Evolutionary conservation across 2,113 vertebrate species (phyloP), one percentile per base, ranked within the genome.

Genomic region (Oncorhynchus mykiss): DNA sequence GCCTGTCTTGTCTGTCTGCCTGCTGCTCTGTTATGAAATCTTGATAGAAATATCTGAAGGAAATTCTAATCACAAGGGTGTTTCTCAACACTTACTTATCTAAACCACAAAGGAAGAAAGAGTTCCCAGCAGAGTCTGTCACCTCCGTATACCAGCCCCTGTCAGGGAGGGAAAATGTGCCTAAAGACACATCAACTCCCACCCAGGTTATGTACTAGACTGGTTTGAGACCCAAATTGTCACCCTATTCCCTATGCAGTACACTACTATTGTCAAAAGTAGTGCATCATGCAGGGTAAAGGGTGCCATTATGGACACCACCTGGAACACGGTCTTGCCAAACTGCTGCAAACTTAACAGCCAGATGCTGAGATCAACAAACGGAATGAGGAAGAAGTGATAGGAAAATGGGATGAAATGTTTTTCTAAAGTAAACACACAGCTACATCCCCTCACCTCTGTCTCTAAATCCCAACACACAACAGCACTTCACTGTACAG

Each of bases 41-140:
- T 95, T 96, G 95, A 95, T 96, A 95, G 95, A 95, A 96, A 95
- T 96, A 96, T 97, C 95, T 96, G 92, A 97, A 92, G 91, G 94
- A 95, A 94, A 95, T 96, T 95, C 95, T 98, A 96, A 98, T 97
- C 95, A 97, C 94, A 96, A 93, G 92, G 93, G 95, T 95, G 95
- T 93, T 62, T 93, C 94, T 94, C 94, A 93, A 92, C 94, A 90
- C 93, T 93, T 92, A 94, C 95, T 96, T 95, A 95, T 96, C 93
- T 90, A 91, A 92, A 91, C 93, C 95, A 95, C 94, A 96, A 90
- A 95, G 95, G 93, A 95, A 95, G 80, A 95, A 94, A 92, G 89
- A 88, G 22, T 93, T 96, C 95, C 94, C 94, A 93, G 94, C 93
- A 92, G 93, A 88, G 85, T 93, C 94, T 95, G 96, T 96, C 96